These are phyloP conservation scores for Accipiter cooperii DNA, from an alignment of 2,113 vertebrate species.

Conservation along the genomic window DNA sequence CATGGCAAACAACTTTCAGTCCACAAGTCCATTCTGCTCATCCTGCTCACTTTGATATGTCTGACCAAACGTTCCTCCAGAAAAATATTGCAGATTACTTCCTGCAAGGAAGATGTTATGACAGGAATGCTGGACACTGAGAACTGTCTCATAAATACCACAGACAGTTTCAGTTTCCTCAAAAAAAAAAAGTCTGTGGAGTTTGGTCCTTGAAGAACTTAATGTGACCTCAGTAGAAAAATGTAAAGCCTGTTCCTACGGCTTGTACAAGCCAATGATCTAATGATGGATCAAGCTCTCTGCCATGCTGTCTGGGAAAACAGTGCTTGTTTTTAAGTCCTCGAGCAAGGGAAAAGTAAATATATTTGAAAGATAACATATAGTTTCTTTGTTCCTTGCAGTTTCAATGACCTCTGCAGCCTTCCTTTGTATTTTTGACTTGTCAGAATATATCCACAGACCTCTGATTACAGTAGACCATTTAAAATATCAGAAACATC, in stretches of 20 bases:
- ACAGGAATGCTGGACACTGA: neutral
- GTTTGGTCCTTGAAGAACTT: neutral
- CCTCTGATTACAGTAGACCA: neutral
- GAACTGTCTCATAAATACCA: neutral
- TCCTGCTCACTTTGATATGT: neutral
- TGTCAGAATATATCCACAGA: neutral
- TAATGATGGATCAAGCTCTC: neutral
- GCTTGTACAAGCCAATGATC: neutral
- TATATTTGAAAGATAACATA: neutral
- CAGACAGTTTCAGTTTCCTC: neutral
- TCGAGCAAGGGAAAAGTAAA: neutral
- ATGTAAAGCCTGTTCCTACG: neutral
- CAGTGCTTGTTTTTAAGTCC: neutral
- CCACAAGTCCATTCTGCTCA: neutral
- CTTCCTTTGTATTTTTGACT: neutral
- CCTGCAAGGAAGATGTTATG: neutral
- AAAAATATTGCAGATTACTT: neutral
- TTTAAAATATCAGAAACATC: neutral
- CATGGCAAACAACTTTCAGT: neutral
- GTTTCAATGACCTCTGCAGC: neutral
- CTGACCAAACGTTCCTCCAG: neutral
- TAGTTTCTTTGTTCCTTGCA: neutral
- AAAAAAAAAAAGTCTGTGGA: neutral
- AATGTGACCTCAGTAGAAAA: neutral
- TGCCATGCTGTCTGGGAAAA: neutral